Base-by-base conservation (phyloP, 2,797 vertebrate genomes). In the Acanthis flammea region DNA sequence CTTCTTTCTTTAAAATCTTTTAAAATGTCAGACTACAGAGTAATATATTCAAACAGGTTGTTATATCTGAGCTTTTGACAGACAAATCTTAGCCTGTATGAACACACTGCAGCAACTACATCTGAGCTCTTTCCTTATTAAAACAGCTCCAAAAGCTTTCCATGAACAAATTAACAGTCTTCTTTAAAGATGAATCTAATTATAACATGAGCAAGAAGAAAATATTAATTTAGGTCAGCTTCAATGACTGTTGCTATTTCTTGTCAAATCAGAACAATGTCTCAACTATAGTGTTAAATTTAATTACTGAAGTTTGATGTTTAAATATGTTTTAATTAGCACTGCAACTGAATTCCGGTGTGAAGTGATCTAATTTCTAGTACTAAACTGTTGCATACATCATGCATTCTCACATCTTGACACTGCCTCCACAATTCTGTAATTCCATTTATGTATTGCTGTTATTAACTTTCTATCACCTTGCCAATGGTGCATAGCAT, bases 171-270 rank as follows among this genome's bases (percentile, higher is more conserved):
- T 70, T 60, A 74, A 47, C 33, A 82, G 39, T 45, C 44, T 13
- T 84, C 51, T 50, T 45, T 60, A 86, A 83, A 84, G 27, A 22
- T 37, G 19, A 90, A 89, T 68, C 48, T 61, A 94, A 86, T 84
- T 91, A 67, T 45, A 91, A 75, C 22, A 67, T 15, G 12, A 79
- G 25, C 23, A 71, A 73, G 77, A 19, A 65, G 42, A 88, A 92
- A 95, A 93, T 16, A 82, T 60, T 87, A 55, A 94, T 95, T 91
- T 55, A 86, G 92, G 94, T 86, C 92, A 94, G 80, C 50, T 77
- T 51, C 54, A 86, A 41, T 5, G 8, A 65, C 75, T 79, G 50
- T 54, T 75, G 81, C 92, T 95, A 72, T 62, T 95, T 91, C 88
- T 91, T 57, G 51, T 88, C 68, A 48, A 37, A 67, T 13, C 39